Base-by-base conservation (phyloP, 2,113 vertebrate species). In the Oriolus oriolus region DNA sequence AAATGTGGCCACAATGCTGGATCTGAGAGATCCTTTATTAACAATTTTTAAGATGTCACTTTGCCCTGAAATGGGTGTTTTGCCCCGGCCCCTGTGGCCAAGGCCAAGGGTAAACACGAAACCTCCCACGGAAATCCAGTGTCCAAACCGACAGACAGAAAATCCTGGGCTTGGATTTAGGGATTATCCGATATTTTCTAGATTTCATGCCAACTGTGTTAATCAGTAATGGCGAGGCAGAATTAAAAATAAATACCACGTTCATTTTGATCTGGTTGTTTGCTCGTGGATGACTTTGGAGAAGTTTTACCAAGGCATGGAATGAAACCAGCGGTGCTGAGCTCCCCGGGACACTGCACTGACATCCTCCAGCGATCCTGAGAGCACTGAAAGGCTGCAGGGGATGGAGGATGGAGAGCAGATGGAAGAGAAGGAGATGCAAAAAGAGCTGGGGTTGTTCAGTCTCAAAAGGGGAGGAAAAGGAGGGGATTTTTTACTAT, bases 1-100 rank as follows among this genome's bases (percentile, higher is more conserved):
- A 52, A 77, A 11, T 16, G 3, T 0, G n/a, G 23, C 45, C 12
- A 0, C 1, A 11, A 31, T 5, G 13, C 50, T 45, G 31, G 18
- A 3, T 9, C 47, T 13, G 35, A 70, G 15, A 6, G 20, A 10
- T 0, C 23, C 22, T 37, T 73, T 10, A 21, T 7, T 10, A 84
- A 20, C 9, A 8, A 13, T 41, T 27, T 21, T 11, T 14, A 3
- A 33, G 59, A 26, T 21, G 39, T 27, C n/a, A 3, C 10, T 52
- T 53, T 33, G 39, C 35, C 75, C 27, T 44, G 49, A 16, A 60
- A n/a, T 3, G 18, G 24, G 21, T 16, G 47, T 7, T 70, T 27
- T 41, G 19, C 17, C 30, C 23, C 6, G 27, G 41, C 10, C 47
- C 27, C 71, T 41, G 56, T 1, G 2, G 61, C 7, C 0, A 0